phyloP scores from a whole-genome alignment of 2,888 invertebrate species.

The Tetropium fuscum region DNA sequence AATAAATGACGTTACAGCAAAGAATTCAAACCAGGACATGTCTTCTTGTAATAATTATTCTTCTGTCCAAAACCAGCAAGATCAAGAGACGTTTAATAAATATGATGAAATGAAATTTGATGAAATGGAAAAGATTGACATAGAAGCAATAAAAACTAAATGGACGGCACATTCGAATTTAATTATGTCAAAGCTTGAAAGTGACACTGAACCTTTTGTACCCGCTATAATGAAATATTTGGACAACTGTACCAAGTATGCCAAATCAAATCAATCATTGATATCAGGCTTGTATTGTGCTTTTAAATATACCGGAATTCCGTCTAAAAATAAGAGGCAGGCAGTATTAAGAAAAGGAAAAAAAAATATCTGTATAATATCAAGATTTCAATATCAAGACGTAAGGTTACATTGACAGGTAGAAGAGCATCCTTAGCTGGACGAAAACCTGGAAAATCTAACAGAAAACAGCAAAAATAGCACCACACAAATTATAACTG shows the following conservation, averaged over 20 bases:
- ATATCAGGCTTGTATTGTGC: too few species aligned
- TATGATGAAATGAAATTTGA: conserved; percentile 18
- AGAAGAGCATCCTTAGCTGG: conserved; percentile 24
- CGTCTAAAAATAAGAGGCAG: too few species aligned
- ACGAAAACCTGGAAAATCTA: conserved; percentile 18
- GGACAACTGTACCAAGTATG: too few species aligned
- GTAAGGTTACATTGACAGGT: conserved; percentile 22
- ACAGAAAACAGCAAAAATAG: conserved; percentile 16
- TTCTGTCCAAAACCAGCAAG: conserved; percentile 9
- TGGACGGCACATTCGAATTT: conserved; percentile 21
- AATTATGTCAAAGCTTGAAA: conserved; percentile 8
- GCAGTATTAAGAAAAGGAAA: conserved; percentile 12
- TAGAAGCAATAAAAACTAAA: conserved; percentile 19
- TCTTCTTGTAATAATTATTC: conserved; percentile 18
- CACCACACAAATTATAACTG: conserved; percentile 23
- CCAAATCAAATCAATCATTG: too few species aligned
- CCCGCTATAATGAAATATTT: conserved; percentile 18
- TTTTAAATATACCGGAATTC: too few species aligned
- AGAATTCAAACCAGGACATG: conserved; percentile 16
- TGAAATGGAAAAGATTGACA: conserved; percentile 13
- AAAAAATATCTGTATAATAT: conserved; percentile 18
- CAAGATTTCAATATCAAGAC: conserved; percentile 22
- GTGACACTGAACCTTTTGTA: conserved; percentile 11
- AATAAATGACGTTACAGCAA: conserved; percentile 14
- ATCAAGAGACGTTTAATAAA: neutral